Evolutionary conservation across 2,797 vertebrate genomes (phyloP), one percentile per base, ranked within the genome.

Genomic region (Linurgus olivaceus): DNA sequence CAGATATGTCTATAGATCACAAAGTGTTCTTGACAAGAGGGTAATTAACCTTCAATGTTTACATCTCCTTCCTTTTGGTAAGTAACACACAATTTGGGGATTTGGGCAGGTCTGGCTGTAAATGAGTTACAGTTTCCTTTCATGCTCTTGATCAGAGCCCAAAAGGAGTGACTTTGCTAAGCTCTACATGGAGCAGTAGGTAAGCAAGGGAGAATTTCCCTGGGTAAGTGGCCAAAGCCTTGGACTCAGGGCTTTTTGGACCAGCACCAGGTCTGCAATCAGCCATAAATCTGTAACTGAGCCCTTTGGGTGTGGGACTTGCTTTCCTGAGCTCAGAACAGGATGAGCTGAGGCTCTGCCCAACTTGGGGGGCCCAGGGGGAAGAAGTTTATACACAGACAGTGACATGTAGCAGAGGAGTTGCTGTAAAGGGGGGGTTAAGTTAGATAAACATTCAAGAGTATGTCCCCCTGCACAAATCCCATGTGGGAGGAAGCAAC

Each of bases 41-140:
- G 66, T 92, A 90, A 93, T 96, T 95, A 95, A 92, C 79, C 90
- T 94, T 88, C 10, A 1, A 5, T 81, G 92, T 86, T 92, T 95
- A 90, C 86, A 58, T 91, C 62, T 93, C 66, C 42, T 65, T 91
- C 31, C 17, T 65, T 66, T 62, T 35, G 44, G n/a, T 80, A 74
- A 77, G 62, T 33, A 85, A 54, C 40, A 54, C 6, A 33, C n/a
- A 44, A 4, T 68, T 72, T 28, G 44, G 44, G 68, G 47, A 52
- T 86, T 83, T 42, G 31, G 37, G 58, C 31, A 91, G n/a, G 31
- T 44, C 66, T 54, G 20, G 35, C 28, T 90, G 20, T 18, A 75
- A 47, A 83, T 0, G 0, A 66, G 47, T 12, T 35, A 45, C 20
- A 16, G n/a, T 65, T 92, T 59, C 29, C 54, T 79, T 75, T 58